Percentiles rank a stretch among this genome's conserved stretches.
phyloP scores from a whole-genome alignment of 2,113 vertebrate genomes.

The Passerina amoena region DNA sequence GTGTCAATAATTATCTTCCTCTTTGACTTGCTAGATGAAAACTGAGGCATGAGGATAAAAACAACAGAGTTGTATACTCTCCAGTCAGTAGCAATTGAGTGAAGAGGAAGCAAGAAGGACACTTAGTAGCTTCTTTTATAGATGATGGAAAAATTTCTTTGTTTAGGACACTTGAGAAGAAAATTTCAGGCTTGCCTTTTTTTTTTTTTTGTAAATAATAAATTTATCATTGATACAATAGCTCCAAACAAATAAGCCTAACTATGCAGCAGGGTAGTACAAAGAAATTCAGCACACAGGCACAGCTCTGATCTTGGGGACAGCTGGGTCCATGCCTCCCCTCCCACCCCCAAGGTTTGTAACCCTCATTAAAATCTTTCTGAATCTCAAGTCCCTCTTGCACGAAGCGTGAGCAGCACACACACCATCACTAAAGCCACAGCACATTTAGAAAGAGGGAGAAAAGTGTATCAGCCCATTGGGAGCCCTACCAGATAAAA shows the following conservation, averaged over 20 bases:
- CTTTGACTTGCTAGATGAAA: not conserved
- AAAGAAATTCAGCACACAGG: not conserved
- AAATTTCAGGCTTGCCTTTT: not conserved
- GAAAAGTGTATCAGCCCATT: not conserved
- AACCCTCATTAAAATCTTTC: not conserved
- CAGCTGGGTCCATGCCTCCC: accelerated
- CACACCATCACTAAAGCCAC: not conserved
- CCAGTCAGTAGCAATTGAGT: not conserved
- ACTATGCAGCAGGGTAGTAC: not conserved
- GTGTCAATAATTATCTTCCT: not conserved
- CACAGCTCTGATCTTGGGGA: not conserved
- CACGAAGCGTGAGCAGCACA: accelerated
- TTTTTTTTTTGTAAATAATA: not conserved
- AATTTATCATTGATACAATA: not conserved
- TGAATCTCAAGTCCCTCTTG: not conserved
- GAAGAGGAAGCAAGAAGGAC: not conserved
- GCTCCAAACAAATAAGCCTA: not conserved
- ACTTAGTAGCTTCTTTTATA: not conserved
- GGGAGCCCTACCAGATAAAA: not conserved
- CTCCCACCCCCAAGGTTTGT: not conserved
- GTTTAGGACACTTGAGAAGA: not conserved
- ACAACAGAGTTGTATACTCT: not conserved
- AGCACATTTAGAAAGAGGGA: not conserved
- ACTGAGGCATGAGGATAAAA: not conserved
- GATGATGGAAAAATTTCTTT: not conserved